Conservation (phyloP, 2,888 invertebrate genomes). For the Catocala nupta region DNA sequence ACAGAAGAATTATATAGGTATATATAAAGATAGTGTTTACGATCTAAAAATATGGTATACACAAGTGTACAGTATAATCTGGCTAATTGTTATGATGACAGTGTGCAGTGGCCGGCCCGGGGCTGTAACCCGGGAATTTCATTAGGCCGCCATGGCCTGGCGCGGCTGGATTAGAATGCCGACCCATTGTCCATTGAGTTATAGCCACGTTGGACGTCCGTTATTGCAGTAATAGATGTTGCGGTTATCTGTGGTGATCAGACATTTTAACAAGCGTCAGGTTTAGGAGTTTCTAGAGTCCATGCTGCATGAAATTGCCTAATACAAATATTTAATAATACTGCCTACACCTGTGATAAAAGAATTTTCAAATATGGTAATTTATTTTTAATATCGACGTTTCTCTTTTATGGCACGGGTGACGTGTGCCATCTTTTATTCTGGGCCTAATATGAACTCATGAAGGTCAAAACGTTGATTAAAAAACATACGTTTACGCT, state of each 20-base stretch:
- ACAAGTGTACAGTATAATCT: constrained; percentile 21
- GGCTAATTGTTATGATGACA: constrained; percentile 62
- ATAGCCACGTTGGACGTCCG: constrained; percentile 64
- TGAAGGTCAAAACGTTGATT: too few relatives aligned
- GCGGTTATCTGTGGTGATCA: constrained; percentile 27
- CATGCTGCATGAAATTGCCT: neutral
- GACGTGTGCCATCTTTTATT: too few relatives aligned
- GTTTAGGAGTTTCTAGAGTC: neutral
- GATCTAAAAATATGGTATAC: neutral
- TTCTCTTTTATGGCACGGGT: too few relatives aligned
- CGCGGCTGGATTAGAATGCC: constrained; percentile 73
- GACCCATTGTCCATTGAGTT: constrained; percentile 82
- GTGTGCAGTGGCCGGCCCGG: constrained; percentile 41
- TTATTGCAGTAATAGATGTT: constrained; percentile 57
- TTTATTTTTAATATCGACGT: too few relatives aligned
- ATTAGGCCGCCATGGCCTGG: constrained; percentile 67
- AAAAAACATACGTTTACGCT: too few relatives aligned
- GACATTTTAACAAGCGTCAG: constrained; percentile 23
- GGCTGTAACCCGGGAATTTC: constrained; percentile 76
- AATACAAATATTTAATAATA: too few relatives aligned
- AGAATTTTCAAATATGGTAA: too few relatives aligned
- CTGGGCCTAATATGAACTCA: too few relatives aligned
- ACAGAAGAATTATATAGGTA: too few relatives aligned
- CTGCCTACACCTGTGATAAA: too few relatives aligned
- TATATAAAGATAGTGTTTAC: too few relatives aligned